Evolutionary conservation across 2,888 invertebrate species (phyloP).

Genomic region (Lasioglossum calceatum): DNA sequence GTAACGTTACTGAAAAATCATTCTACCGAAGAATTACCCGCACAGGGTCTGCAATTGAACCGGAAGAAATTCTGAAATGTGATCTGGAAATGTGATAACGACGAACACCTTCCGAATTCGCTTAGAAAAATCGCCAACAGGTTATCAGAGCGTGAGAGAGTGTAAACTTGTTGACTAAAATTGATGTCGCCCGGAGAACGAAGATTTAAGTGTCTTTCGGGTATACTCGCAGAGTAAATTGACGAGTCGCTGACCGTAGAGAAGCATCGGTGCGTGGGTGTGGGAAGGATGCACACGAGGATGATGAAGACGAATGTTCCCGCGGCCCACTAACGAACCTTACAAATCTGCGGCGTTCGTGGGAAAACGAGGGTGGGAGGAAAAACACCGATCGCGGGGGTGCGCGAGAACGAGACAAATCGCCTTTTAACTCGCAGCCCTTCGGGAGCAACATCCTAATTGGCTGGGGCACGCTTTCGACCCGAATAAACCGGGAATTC

Average conservation of each 20-base stretch:
- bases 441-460: constrained; percentile 72
- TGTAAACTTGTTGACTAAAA: neutral
- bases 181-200: neutral
- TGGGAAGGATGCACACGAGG: constrained; percentile 26
- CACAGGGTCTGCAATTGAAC: no score
- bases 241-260: neutral
- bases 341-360: constrained; percentile 57
- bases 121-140: neutral
- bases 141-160: neutral
- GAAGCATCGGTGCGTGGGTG: neutral
- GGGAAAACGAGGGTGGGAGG: constrained; percentile 29
- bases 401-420: constrained; percentile 71
- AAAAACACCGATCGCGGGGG: constrained; percentile 31
- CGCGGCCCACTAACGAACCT: constrained; percentile 45
- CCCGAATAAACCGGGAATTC: neutral
- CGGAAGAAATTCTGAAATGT: no score
- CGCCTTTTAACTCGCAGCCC: constrained; percentile 71
- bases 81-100: no score
- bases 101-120: no score
- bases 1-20: no score
- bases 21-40: no score
- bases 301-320: constrained; percentile 67
- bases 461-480: constrained; percentile 59
- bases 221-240: neutral
- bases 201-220: neutral